Percentiles rank a stretch among this genome's conserved stretches.
Conservation (phyloP, 2,888 invertebrate genomes). For the Cheilosia scutellata region DNA sequence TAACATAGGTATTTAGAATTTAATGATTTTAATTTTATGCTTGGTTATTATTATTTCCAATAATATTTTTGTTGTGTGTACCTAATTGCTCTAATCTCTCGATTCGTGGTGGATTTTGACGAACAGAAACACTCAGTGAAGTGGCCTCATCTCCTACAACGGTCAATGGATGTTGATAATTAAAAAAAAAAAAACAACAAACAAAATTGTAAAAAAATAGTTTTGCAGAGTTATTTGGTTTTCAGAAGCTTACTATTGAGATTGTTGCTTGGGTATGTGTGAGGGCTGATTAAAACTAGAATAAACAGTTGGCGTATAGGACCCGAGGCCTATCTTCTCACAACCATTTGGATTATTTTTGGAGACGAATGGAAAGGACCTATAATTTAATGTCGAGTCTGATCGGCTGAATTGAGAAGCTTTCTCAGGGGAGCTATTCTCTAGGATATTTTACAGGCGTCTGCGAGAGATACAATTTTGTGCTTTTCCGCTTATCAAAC, state of each 20-base stretch:
- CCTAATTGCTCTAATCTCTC: constrained; percentile 83
- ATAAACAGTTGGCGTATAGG: too few species aligned
- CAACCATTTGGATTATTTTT: too few species aligned
- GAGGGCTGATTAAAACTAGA: background rate
- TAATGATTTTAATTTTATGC: constrained; percentile 21
- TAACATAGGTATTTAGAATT: constrained; percentile 31
- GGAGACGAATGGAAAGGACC: too few species aligned
- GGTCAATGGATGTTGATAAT: constrained; percentile 32
- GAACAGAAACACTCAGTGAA: constrained; percentile 67
- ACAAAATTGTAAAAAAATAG: background rate
- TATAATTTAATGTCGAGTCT: too few species aligned
- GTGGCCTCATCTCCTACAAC: constrained; percentile 64
- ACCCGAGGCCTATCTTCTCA: too few species aligned
- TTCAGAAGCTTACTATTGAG: constrained; percentile 22
- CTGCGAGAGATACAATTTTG: too few species aligned
- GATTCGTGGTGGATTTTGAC: constrained; percentile 83
- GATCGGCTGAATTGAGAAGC: too few species aligned
- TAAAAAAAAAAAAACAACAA: background rate
- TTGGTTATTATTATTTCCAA: constrained; percentile 50
- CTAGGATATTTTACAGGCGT: too few species aligned
- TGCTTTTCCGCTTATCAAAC: too few species aligned
- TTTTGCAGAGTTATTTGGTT: constrained; percentile 8
- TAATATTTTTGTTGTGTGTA: constrained; percentile 77
- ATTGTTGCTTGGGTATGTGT: constrained; percentile 25
- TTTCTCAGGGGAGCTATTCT: too few species aligned